These are phyloP conservation scores for Pangasius macronema DNA, from an alignment of 2,797 vertebrate genomes.

Conservation along the genomic window DNA sequence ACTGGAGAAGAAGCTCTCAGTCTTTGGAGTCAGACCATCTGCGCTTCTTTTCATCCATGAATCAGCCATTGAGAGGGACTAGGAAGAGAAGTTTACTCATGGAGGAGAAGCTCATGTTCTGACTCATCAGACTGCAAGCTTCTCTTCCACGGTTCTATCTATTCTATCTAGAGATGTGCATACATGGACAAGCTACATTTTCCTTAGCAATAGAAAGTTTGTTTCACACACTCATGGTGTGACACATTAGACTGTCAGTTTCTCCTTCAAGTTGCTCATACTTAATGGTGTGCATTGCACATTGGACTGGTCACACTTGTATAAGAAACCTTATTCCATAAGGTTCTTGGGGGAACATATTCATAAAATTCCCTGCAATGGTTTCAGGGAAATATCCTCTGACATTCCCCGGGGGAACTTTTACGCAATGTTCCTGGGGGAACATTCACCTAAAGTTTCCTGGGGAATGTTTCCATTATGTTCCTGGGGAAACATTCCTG, in stretches of 20 bases:
- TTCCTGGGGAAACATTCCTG: background rate
- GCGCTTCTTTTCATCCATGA: background rate
- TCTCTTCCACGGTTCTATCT: no score
- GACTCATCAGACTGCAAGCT: background rate
- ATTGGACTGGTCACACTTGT: background rate
- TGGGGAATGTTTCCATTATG: background rate
- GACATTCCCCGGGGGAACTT: background rate
- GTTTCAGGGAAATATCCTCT: background rate
- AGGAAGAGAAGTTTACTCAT: background rate
- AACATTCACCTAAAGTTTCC: background rate
- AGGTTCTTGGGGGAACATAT: background rate
- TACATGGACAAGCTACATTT: background rate
- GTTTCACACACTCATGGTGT: background rate
- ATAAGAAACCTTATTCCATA: background rate
- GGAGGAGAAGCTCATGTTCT: background rate
- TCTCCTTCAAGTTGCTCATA: background rate
- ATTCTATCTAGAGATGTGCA: background rate
- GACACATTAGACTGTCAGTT: background rate
- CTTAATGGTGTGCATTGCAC: background rate
- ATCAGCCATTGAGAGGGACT: background rate
- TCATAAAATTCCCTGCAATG: background rate
- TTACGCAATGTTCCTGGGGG: background rate
- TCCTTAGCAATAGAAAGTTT: background rate
- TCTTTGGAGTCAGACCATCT: background rate
- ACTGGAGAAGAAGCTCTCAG: background rate